These are phyloP conservation scores for Hyla sarda DNA, from an alignment of 2,113 vertebrate species.

Conservation along the genomic window DNA sequence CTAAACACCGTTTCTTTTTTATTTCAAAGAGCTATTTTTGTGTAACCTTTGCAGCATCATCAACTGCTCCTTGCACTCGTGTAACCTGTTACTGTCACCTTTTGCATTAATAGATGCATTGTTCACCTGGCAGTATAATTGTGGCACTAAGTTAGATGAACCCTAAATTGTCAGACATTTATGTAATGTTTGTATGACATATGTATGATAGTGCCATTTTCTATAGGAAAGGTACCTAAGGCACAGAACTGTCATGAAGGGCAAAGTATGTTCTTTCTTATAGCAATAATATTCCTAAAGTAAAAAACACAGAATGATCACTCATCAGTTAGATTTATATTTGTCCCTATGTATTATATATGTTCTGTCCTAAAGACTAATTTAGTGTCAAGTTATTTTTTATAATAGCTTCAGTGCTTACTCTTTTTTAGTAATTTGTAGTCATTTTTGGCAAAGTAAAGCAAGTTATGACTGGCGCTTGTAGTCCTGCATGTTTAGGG, in stretches of 20 bases:
- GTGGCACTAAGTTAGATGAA: not conserved
- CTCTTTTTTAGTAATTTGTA: not conserved
- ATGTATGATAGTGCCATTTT: not conserved
- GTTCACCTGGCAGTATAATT: not conserved
- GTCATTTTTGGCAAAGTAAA: not conserved
- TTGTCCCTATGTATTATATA: not conserved
- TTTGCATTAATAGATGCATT: not conserved
- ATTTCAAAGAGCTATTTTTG: not conserved
- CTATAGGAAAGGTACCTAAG: not conserved
- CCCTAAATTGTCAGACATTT: not conserved
- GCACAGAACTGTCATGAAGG: not conserved
- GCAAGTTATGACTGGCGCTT: not conserved
- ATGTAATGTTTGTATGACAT: not conserved
- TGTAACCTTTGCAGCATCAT: not conserved
- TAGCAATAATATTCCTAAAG: not conserved
- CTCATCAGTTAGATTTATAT: not conserved
- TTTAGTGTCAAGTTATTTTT: conserved; percentile 1
- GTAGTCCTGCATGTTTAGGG: not conserved
- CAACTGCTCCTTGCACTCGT: not conserved
- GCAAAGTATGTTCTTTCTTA: not conserved
- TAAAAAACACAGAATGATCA: not conserved
- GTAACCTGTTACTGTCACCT: not conserved
- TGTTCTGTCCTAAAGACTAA: not conserved
- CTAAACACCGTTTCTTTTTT: not conserved
- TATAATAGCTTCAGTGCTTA: not conserved